A percentile compares a stretch with the other conserved stretches of the same genome.
phyloP scores from a whole-genome alignment of 2,888 invertebrate genomes.

The Aphrophora alni region DNA sequence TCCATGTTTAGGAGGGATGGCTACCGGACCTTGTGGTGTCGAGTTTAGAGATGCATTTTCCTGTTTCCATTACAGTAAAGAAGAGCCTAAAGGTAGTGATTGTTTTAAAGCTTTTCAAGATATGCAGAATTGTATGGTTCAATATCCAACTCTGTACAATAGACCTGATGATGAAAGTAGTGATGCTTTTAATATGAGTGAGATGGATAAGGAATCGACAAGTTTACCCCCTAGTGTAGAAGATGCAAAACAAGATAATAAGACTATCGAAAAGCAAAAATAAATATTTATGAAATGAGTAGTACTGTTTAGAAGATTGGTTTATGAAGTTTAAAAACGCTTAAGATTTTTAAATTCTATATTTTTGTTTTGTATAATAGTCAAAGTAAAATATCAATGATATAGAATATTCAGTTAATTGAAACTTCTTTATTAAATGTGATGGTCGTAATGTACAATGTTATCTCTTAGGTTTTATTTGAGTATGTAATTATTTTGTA shows the following conservation, averaged over 20 bases:
- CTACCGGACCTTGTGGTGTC: slow-evolving; percentile 93
- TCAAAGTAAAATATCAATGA: no score
- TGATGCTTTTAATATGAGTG: slow-evolving; percentile 57
- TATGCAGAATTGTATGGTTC: slow-evolving; percentile 90
- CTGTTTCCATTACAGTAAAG: slow-evolving; percentile 90
- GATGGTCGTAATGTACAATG: no score
- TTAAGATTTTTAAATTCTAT: no score
- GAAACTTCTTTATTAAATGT: no score
- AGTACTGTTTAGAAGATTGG: no score
- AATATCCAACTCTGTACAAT: slow-evolving; percentile 82
- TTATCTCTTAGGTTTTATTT: no score
- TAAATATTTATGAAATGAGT: neutral
- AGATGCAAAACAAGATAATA: neutral
- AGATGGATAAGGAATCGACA: neutral
- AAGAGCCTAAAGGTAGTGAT: slow-evolving; percentile 91
- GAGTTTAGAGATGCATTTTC: slow-evolving; percentile 94
- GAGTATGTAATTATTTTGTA: no score
- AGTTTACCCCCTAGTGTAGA: neutral
- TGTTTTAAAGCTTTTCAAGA: slow-evolving; percentile 89
- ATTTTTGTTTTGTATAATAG: no score
- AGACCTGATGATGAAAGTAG: slow-evolving; percentile 67
- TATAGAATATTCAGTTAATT: no score
- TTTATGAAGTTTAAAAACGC: no score
- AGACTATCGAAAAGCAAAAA: neutral
- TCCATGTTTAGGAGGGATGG: slow-evolving; percentile 97